These are phyloP conservation scores for Natator depressus DNA, from an alignment of 2,113 vertebrate genomes.

Conservation along the genomic window DNA sequence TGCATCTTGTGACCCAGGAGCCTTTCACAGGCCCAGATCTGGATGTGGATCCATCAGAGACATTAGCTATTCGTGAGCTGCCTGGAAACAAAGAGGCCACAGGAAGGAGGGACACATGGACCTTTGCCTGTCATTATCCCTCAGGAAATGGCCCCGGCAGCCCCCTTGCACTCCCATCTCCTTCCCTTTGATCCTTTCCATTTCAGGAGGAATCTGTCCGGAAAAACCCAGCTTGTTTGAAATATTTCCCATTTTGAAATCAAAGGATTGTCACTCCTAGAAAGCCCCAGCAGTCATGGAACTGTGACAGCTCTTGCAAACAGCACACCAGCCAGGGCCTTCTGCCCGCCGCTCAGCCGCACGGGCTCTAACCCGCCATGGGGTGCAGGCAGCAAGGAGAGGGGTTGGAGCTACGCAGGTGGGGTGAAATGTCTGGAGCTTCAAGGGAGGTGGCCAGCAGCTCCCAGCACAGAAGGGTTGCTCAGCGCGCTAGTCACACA, in stretches of 20 bases:
- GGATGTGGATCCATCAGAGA: not conserved
- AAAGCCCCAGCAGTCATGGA: not conserved
- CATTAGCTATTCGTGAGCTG: not conserved
- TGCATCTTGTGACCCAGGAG: not conserved
- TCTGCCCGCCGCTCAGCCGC: too few species aligned
- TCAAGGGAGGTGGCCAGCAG: too few species aligned
- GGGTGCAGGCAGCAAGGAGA: not conserved
- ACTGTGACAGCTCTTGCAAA: not conserved
- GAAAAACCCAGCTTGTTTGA: not conserved
- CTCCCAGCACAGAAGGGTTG: not conserved
- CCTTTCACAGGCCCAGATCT: not conserved
- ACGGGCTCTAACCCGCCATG: too few species aligned
- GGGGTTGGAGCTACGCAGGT: not conserved
- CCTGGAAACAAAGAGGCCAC: not conserved
- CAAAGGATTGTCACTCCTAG: not conserved
- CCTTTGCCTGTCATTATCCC: not conserved
- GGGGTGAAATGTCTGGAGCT: too few species aligned
- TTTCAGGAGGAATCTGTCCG: not conserved
- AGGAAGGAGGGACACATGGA: not conserved
- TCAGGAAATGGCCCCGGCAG: not conserved
- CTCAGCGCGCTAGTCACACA: not conserved
- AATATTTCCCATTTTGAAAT: not conserved
- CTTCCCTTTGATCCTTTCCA: not conserved
- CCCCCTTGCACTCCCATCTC: not conserved
- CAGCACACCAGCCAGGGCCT: not conserved